Conservation (phyloP, 2,113 vertebrate genomes). For the Prolemur simus region DNA sequence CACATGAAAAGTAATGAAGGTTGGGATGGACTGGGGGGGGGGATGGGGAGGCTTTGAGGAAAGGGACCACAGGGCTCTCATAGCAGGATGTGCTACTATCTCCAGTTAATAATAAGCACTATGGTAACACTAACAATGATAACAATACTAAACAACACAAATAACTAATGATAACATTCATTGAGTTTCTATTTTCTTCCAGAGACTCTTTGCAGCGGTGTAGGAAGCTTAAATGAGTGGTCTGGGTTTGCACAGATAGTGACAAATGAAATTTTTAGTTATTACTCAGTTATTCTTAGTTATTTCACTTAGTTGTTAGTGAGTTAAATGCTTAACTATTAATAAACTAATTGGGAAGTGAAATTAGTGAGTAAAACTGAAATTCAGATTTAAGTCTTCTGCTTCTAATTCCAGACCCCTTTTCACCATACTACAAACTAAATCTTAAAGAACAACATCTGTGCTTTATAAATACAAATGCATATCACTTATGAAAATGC, state of each 20-base stretch:
- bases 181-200: neutral
- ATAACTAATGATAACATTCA: neutral
- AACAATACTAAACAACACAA: neutral
- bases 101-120: neutral
- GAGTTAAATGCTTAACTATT: neutral
- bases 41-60: neutral
- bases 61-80: neutral
- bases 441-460: neutral
- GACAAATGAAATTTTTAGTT: no score
- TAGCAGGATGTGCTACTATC: fast-evolving
- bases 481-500: neutral
- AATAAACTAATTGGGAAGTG: neutral
- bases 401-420: neutral
- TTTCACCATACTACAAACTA: neutral
- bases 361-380: neutral
- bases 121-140: neutral
- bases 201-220: neutral
- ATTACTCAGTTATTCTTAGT: no score
- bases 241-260: neutral
- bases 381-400: neutral
- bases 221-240: neutral
- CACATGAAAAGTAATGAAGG: neutral
- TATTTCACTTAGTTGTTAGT: no score
- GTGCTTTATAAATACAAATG: neutral
- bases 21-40: neutral